phyloP scores from a whole-genome alignment of 2,888 invertebrate species.

The Alviniconcha strummeri region DNA sequence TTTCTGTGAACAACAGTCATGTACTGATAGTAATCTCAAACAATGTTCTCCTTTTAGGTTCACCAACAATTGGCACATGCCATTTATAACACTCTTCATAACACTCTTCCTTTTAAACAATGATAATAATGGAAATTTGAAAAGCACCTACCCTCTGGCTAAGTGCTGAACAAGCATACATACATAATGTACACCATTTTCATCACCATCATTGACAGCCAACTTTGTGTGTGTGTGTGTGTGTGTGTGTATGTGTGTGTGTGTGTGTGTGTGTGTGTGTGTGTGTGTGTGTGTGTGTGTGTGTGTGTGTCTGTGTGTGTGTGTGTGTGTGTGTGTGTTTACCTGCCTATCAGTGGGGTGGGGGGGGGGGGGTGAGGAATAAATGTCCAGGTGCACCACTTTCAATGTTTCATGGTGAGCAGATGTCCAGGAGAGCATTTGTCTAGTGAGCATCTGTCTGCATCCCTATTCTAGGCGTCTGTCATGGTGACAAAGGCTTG shows the following conservation, averaged over 20 bases:
- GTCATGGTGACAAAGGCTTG: background rate
- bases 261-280: background rate
- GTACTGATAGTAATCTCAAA: no score
- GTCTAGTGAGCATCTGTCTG: background rate
- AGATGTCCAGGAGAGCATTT: background rate
- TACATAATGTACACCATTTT: background rate
- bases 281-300: background rate
- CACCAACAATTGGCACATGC: background rate
- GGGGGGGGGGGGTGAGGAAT: no score
- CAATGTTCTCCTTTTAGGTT: no score
- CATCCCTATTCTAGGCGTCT: background rate
- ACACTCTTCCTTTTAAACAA: background rate
- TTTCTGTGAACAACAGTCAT: no score
- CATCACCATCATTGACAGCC: background rate
- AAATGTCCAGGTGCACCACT: background rate
- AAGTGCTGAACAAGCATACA: background rate
- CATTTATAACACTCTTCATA: background rate
- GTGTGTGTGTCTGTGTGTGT: background rate
- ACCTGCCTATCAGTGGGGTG: no score
- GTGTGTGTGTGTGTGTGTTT: background rate
- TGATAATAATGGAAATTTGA: no score
- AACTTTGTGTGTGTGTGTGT: background rate
- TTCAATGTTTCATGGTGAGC: background rate
- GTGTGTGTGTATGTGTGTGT: background rate
- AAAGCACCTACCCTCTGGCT: background rate